phyloP scores from a whole-genome alignment of 2,888 invertebrate genomes.

The Margaritifera margaritifera region DNA sequence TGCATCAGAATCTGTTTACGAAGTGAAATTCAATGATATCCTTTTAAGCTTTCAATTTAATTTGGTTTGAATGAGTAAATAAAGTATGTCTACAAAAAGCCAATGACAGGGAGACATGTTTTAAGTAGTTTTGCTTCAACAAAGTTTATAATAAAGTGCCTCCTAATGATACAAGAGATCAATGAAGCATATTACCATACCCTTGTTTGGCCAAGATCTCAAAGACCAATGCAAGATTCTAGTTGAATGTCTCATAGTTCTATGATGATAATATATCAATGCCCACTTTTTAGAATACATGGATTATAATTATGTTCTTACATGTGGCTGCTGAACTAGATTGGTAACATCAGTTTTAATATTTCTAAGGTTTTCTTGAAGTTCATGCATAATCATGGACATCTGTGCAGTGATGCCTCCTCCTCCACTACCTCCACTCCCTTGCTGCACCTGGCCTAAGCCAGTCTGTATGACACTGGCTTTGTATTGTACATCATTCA shows the following conservation, averaged over 20 bases:
- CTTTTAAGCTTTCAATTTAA: too few species aligned
- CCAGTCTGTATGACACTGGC: constrained; percentile 40
- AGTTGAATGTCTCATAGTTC: background rate
- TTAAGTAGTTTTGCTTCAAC: too few species aligned
- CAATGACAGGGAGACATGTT: too few species aligned
- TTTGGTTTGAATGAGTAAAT: too few species aligned
- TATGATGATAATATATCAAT: constrained; percentile 2
- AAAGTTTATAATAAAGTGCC: background rate
- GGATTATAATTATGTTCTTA: constrained; percentile 12
- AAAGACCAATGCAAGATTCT: background rate
- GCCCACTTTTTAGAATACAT: background rate
- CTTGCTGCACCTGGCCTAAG: constrained; percentile 29
- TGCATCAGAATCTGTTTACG: too few species aligned
- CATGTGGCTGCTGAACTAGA: constrained; percentile 52
- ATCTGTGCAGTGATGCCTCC: constrained; percentile 40
- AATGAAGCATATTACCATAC: background rate
- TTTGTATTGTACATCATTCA: constrained; percentile 55
- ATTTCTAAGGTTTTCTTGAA: constrained; percentile 54
- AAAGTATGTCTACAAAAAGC: too few species aligned
- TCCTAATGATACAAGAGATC: background rate
- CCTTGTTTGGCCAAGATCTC: background rate
- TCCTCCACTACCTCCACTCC: constrained; percentile 26
- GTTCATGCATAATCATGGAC: constrained; percentile 51
- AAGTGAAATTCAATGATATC: too few species aligned
- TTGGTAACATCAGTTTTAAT: constrained; percentile 48